Conservation (phyloP, 2,888 invertebrate genomes). For the Diarsia mendica region DNA sequence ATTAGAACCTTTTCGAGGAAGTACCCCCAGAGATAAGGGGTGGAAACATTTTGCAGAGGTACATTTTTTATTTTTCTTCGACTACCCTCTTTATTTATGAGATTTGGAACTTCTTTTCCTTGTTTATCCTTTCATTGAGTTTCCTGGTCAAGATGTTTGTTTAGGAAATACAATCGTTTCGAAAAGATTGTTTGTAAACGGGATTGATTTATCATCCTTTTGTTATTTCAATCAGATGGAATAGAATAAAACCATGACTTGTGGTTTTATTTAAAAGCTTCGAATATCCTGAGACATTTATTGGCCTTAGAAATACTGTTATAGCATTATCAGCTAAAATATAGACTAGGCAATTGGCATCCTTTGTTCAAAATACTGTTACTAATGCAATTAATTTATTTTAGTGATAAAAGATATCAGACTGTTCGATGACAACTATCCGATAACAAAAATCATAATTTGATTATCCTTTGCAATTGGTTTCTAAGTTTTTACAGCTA, state of each 20-base stretch:
- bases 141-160: neutral
- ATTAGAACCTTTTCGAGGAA: slow-evolving; percentile 17
- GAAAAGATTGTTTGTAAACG: neutral
- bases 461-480: too few species aligned
- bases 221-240: neutral
- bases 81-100: slow-evolving; percentile 1
- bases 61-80: neutral
- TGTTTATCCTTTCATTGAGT: neutral
- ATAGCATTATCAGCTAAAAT: neutral
- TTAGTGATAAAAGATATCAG: too few species aligned
- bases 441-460: too few species aligned
- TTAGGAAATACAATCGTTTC: neutral
- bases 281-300: neutral
- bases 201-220: neutral
- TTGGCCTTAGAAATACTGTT: neutral
- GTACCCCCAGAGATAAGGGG: neutral
- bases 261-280: neutral
- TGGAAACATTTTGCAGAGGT: neutral
- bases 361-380: neutral
- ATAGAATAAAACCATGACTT: neutral
- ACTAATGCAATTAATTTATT: neutral
- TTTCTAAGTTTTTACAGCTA: too few species aligned
- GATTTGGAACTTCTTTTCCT: neutral
- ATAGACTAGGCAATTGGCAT: neutral
- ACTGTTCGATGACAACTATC: too few species aligned